Evolutionary conservation across 1,140 invertebrate genomes (phyloP), one percentile per base, ranked within the genome.

Genomic region (Diploscapter pachys): DNA sequence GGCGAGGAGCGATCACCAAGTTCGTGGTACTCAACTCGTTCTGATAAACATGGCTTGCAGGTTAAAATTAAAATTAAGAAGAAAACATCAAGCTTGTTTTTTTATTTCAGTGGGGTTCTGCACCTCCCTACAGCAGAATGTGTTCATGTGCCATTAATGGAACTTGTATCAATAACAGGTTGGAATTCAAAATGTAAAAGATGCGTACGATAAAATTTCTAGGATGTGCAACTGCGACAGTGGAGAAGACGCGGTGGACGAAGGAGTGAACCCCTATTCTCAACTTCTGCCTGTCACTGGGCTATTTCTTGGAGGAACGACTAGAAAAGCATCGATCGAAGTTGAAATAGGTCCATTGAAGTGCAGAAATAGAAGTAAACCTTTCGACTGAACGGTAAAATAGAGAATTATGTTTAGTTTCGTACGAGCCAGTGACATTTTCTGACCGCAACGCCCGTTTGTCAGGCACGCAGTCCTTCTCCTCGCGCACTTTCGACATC

Each of bases 251-350:
- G 72, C 79, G 6, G 69, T 81, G 8, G 82, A 84, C 71, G 83
- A 84, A 55, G 82, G 82, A 11, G 76, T 72, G n/a, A 84, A 84
- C 65, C 71, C 77, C 6, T 76, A 85, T 61, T 70, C 71, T 56
- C 82, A 85, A 63, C 70, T 84, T n/a, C 73, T 84, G n/a, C 83
- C 83, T 9, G 74, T 84, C n/a, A 82, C 86, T 49, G 81, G 83
- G 13, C 67, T 84, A 5, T 84, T 79, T 72, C 77, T 86, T 52
- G 83, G 83, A 55, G 83, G 83, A 55, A 83, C 81, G 5, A 71
- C 71, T 3, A 63, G 72, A 55, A 66, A 62, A 0, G 73, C 81
- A 13, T 73, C 79, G 3, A 78, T 81, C 31, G 80, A 79, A 56
- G 73, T 86, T 6, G 72, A 66, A 51, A 86, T 84, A 62, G 83